These are phyloP conservation scores for Cranoglanis bouderius DNA, from an alignment of 2,113 vertebrate species.

Conservation along the genomic window DNA sequence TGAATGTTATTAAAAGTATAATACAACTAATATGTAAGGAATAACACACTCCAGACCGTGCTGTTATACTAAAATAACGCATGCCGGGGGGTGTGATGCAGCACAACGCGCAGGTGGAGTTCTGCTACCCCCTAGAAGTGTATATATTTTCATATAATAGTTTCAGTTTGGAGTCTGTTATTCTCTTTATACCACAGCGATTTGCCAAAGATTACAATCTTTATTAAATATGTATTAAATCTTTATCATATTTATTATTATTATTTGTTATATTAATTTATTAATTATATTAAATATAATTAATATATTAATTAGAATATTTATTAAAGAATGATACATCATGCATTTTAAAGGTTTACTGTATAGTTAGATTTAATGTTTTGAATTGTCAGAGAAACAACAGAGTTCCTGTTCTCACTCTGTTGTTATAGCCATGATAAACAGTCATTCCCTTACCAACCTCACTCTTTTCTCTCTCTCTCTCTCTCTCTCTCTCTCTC, in stretches of 20 bases:
- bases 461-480: not conserved
- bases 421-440: not conserved
- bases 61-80: not conserved
- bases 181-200: not conserved
- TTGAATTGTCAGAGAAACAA: not conserved
- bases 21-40: not conserved
- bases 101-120: not conserved
- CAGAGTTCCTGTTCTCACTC: not conserved
- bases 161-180: not conserved
- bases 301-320: no score
- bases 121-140: not conserved
- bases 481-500: not conserved
- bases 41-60: not conserved
- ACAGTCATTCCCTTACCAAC: not conserved
- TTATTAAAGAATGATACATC: not conserved
- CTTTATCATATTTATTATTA: no score
- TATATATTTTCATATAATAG: not conserved
- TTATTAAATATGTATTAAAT: no score
- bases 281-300: no score
- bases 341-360: not conserved
- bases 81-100: not conserved
- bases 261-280: no score
- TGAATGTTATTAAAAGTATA: constrained; percentile 26
- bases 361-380: not conserved
- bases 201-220: not conserved